Evolutionary conservation across 2,888 invertebrate species (phyloP).

Genomic region (Endotricha flammealis): DNA sequence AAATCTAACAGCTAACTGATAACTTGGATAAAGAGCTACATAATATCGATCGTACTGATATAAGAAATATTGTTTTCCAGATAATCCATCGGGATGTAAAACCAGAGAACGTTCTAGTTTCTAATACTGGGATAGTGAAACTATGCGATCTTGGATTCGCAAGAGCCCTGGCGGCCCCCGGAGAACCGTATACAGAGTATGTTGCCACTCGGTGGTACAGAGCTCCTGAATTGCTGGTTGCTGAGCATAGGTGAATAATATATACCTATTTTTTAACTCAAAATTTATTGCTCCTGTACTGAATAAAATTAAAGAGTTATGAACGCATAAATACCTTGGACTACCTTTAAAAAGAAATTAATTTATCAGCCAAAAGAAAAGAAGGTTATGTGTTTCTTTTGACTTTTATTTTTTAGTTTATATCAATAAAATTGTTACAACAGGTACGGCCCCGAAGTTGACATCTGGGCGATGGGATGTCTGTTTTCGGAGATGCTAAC

Average conservation of each 20-base stretch:
- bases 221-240: conserved; percentile 90
- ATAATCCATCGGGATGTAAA: conserved; percentile 93
- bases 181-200: conserved; percentile 92
- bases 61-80: no score
- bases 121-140: conserved; percentile 88
- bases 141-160: conserved; percentile 96
- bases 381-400: no score
- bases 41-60: no score
- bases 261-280: no score
- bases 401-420: conserved; percentile 2
- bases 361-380: no score
- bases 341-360: no score
- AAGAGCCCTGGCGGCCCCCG: conserved; percentile 82
- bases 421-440: no score
- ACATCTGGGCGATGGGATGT: conserved; percentile 93
- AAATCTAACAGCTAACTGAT: no score
- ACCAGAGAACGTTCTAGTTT: conserved; percentile 92
- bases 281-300: no score
- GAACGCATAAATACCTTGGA: no score
- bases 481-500: conserved; percentile 91
- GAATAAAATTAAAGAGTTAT: no score
- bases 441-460: conserved; percentile 84
- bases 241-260: conserved; percentile 84
- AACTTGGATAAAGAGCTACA: no score
- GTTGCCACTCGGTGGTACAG: conserved; percentile 95